Conservation (phyloP, 2,113 vertebrate species). For the Corydoras maculifer region DNA sequence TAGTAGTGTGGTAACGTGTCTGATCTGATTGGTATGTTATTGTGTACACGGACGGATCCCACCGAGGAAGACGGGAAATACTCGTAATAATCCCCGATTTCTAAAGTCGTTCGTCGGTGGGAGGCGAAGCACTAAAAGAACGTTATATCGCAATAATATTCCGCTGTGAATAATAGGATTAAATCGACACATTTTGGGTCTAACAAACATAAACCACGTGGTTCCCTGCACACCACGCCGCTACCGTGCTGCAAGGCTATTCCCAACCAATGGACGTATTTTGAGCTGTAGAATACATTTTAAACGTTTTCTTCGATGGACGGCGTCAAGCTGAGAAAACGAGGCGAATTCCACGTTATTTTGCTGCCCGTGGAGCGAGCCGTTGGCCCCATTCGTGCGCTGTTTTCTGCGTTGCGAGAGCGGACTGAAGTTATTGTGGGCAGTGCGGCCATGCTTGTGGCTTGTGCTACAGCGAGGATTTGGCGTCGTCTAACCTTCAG, state of each 20-base stretch:
- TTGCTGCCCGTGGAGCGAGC: neutral
- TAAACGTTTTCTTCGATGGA: neutral
- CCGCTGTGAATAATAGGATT: conserved; percentile 51
- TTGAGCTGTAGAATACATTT: conserved; percentile 2
- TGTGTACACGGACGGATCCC: conserved; percentile 60
- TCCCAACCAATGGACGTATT: conserved; percentile 21
- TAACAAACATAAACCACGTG: conserved; percentile 90
- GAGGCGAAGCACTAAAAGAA: neutral
- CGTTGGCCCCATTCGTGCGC: neutral
- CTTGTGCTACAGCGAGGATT: conserved; percentile 51
- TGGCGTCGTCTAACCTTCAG: conserved; percentile 49
- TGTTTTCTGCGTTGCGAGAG: conserved; percentile 34
- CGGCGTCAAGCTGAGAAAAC: neutral
- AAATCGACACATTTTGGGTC: conserved; percentile 71
- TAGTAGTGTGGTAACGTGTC: conserved; percentile 57
- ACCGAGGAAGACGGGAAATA: conserved; percentile 38
- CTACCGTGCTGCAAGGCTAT: conserved; percentile 48
- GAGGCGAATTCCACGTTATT: neutral
- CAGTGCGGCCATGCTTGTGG: conserved; percentile 76
- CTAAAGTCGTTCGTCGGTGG: neutral
- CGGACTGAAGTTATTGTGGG: conserved; percentile 62
- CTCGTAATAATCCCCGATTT: conserved; percentile 16
- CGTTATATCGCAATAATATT: neutral
- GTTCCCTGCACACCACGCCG: conserved; percentile 72
- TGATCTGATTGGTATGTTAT: conserved; percentile 57